Conservation (phyloP, 2,797 vertebrate species). For the Glyptemys insculpta region DNA sequence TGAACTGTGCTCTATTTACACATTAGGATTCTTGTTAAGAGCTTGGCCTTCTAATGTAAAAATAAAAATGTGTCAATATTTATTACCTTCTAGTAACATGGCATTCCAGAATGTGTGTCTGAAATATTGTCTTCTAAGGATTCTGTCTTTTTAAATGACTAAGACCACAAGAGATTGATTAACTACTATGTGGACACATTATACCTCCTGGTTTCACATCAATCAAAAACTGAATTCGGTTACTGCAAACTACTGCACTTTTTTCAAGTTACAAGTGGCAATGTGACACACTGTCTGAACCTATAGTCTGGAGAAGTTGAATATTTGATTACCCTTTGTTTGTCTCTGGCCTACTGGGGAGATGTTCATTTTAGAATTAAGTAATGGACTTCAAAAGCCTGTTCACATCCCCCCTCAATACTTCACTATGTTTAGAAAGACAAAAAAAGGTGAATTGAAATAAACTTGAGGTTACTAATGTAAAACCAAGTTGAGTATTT, state of each 20-base stretch:
- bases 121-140: not conserved
- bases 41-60: not conserved
- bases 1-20: not conserved
- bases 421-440: fast-evolving
- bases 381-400: not conserved
- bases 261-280: not conserved
- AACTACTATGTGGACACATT: not conserved
- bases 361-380: not conserved
- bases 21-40: not conserved
- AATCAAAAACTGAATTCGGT: not conserved
- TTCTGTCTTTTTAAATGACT: not conserved
- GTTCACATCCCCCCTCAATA: not conserved
- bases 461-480: not conserved
- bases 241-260: not conserved
- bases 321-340: not conserved
- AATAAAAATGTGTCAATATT: not conserved
- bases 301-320: not conserved
- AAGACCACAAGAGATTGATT: not conserved
- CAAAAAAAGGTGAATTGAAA: not conserved
- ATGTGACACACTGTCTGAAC: not conserved
- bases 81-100: not conserved
- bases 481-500: not conserved
- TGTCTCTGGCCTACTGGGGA: not conserved
- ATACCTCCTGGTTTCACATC: not conserved
- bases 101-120: not conserved